Percentiles rank a stretch among this genome's conserved stretches.
phyloP scores from a whole-genome alignment of 2,888 invertebrate genomes.

The Clunio marinus region DNA sequence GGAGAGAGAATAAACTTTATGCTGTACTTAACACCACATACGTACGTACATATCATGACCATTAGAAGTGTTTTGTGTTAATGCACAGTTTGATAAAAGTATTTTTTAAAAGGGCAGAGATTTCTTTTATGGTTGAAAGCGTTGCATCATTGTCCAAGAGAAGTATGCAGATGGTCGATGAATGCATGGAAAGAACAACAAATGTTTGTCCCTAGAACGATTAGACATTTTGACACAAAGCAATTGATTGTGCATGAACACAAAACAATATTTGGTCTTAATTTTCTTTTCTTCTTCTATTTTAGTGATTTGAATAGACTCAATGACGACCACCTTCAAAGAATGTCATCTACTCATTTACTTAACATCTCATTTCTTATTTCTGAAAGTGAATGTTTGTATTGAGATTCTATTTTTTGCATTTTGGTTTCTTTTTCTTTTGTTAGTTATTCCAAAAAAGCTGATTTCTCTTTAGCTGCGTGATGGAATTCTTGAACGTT shows the following conservation, averaged over 20 bases:
- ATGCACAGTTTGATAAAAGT: slow-evolving; percentile 15
- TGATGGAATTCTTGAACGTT: not conserved
- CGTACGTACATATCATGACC: slow-evolving; percentile 12
- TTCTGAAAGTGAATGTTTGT: not conserved
- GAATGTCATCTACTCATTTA: slow-evolving; percentile 26
- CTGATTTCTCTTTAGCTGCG: slow-evolving; percentile 17
- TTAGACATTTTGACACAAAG: not conserved
- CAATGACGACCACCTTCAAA: slow-evolving; percentile 36
- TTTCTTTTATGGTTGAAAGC: not conserved
- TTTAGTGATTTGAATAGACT: slow-evolving; percentile 13
- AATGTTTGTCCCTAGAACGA: slow-evolving; percentile 13
- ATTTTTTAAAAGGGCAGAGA: not conserved
- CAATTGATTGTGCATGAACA: slow-evolving; percentile 18
- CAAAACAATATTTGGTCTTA: slow-evolving; percentile 30
- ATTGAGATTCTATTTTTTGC: not conserved
- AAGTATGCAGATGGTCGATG: slow-evolving; percentile 14
- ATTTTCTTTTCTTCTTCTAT: slow-evolving; percentile 5
- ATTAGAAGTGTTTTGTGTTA: slow-evolving; percentile 1
- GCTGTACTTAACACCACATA: slow-evolving; percentile 10
- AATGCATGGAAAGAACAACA: not conserved
- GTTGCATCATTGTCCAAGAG: slow-evolving; percentile 23
- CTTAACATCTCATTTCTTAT: slow-evolving; percentile 23
- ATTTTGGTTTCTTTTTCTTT: not conserved
- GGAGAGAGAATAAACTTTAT: not conserved
- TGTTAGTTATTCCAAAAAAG: no score